phyloP scores from a whole-genome alignment of 2,888 invertebrate species.

The Metellina segmentata region DNA sequence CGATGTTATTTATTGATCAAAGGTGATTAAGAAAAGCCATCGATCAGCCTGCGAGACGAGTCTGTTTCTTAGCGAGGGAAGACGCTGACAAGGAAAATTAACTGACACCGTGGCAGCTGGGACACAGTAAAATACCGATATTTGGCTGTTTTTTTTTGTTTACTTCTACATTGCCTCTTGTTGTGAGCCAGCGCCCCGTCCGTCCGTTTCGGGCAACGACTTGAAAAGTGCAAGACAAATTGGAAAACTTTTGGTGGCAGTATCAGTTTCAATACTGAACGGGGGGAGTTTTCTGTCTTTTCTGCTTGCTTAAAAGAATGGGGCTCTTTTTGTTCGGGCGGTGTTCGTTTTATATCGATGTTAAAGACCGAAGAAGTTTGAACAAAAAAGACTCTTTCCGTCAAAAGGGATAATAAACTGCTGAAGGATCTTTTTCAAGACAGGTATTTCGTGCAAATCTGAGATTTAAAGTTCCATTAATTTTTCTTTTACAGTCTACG shows the following conservation, averaged over 20 bases:
- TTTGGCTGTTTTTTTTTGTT: background rate
- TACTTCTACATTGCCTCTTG: background rate
- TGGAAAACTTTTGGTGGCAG: slow-evolving; percentile 25
- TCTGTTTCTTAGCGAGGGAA: slow-evolving; percentile 13
- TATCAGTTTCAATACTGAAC: slow-evolving; percentile 1
- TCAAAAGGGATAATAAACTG: background rate
- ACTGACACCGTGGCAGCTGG: slow-evolving; percentile 52
- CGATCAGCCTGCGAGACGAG: slow-evolving; percentile 29
- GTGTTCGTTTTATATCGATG: no score
- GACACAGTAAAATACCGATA: slow-evolving; percentile 57
- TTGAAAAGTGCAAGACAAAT: slow-evolving; percentile 48
- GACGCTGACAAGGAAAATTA: slow-evolving; percentile 55
- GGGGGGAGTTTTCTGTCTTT: slow-evolving; percentile 1
- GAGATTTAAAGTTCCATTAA: background rate
- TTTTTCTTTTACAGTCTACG: background rate
- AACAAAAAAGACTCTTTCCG: no score
- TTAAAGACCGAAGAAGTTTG: no score
- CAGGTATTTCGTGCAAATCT: background rate
- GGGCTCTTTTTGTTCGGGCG: background rate
- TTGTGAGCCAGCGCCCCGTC: background rate
- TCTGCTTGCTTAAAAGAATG: background rate
- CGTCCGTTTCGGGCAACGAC: background rate
- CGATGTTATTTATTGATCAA: slow-evolving; percentile 61
- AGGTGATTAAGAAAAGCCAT: slow-evolving; percentile 54
- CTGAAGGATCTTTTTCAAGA: background rate